Evolutionary conservation across 53 echinoderm and acorn worm species (phyloP), one percentile per base, ranked within the genome.

Genomic region (Hippasteria phrygiana): DNA sequence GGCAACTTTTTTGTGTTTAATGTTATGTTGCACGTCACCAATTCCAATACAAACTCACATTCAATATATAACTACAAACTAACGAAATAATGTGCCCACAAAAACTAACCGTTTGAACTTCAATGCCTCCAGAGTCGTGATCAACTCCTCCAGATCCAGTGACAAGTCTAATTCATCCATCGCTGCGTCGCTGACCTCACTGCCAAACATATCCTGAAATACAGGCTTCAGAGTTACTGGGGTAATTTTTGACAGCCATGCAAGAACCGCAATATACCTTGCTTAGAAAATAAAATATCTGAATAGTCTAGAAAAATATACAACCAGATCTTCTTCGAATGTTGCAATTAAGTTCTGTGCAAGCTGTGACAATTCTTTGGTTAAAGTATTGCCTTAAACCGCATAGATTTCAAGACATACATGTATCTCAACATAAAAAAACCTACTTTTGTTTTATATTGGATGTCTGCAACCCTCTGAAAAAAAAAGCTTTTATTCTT

Each of bases 121-220:
- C 10, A 88, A 55, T 1, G 53, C 69, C 24, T 70, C 38, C 70
- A 85, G 24, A 2, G 70, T 51, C 22, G 48, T 85, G 33, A 71
- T 45, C 1, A 85, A 39, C 50, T 85, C 85, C 11, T 69, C 85
- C 29, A 70, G 48, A 17, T 70, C 85, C 1, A 85, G 39, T 16
- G 20, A 32, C 51, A 64, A 34, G 46, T 50, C 85, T 6, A 85
- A 35, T 3, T 85, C 85, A 50, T 85, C 71, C 70, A 34, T 33
- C 24, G 85, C 85, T 20, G 51, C 34, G 17, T 85, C 85, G 14
- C 71, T 67, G 34, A 85, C 47, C 1, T 85, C 85, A 71, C 51
- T 48, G 22, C 67, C 71, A 50, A 85, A n/a, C 71, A 85, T 47
- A 38, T 85, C 85, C 85, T 85, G 7, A 7, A 46, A 43, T 46